Conservation (phyloP, 2,888 invertebrate genomes). For the Syrista parreyssii region DNA sequence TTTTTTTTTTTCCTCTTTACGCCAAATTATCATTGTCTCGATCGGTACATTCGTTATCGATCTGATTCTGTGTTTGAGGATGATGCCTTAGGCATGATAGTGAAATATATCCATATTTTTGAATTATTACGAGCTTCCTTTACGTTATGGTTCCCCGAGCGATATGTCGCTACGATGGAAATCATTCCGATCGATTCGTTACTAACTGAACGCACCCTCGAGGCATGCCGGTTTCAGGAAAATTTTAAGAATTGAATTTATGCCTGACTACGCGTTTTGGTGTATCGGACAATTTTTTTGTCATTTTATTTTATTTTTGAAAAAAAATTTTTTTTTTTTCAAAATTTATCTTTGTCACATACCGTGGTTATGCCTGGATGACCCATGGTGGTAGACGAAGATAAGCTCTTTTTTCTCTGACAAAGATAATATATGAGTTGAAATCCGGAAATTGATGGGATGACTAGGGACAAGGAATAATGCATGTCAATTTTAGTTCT, state of each 20-base stretch:
- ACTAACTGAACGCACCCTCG: background rate
- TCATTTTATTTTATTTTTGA: background rate
- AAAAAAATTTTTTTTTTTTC: background rate
- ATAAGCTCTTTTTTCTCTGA: background rate
- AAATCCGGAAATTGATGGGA: background rate
- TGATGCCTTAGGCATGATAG: background rate
- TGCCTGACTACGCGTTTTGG: too few species aligned
- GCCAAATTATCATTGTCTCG: background rate
- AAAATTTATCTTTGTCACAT: background rate
- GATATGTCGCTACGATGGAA: background rate
- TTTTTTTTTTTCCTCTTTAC: background rate
- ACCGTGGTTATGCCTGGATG: background rate
- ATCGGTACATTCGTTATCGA: background rate
- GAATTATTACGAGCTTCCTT: background rate
- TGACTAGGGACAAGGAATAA: background rate
- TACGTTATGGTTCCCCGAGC: background rate
- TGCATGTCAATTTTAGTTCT: background rate
- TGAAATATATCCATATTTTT: background rate
- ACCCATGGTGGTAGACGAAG: background rate
- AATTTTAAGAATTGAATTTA: background rate
- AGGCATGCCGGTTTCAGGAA: background rate
- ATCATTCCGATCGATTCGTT: background rate
- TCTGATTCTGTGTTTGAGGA: background rate
- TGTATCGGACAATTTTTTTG: background rate
- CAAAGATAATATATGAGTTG: background rate